Conservation (phyloP, 23 tunicate genomes). For the Ascidia mentula region DNA sequence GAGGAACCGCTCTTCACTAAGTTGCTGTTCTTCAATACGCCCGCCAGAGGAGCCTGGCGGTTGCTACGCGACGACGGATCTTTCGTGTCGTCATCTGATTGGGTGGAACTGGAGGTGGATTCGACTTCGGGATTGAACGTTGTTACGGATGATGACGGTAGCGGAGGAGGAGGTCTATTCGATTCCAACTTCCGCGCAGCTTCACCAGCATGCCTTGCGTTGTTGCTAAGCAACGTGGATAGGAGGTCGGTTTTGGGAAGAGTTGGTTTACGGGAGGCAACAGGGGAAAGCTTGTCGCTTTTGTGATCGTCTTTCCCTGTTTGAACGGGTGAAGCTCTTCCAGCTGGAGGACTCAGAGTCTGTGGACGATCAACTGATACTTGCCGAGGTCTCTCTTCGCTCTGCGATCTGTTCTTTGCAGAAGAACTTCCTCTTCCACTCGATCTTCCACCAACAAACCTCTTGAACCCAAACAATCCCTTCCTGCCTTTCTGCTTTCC, state of each 20-base stretch:
- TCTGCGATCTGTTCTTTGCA: not conserved
- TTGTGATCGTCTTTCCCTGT: not conserved
- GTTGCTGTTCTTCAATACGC: constrained; percentile 57
- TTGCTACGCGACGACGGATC: constrained; percentile 3
- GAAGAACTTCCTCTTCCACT: not conserved
- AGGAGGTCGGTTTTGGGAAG: constrained; percentile 58
- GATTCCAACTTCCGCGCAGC: not conserved
- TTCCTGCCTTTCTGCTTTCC: constrained; percentile 8
- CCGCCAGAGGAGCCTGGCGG: constrained; percentile 9
- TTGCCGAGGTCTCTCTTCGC: constrained; percentile 22
- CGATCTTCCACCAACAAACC: constrained; percentile 24
- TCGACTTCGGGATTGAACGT: not conserved
- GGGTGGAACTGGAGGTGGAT: constrained; percentile 4
- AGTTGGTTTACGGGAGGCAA: constrained; percentile 25
- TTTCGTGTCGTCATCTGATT: constrained; percentile 23
- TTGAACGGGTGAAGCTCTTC: no score
- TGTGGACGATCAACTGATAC: not conserved
- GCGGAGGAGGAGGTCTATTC: not conserved
- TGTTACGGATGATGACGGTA: no score
- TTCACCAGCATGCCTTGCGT: not conserved
- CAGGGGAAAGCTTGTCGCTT: constrained; percentile 6
- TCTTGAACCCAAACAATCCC: constrained; percentile 54
- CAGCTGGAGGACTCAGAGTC: not conserved
- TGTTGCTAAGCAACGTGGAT: constrained; percentile 28
- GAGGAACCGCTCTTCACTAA: constrained; percentile 63